Percentiles rank a stretch among this genome's conserved stretches.
These are phyloP conservation scores for Bathynomus jamesi DNA, from an alignment of 1,140 invertebrate genomes.

Conservation along the genomic window DNA sequence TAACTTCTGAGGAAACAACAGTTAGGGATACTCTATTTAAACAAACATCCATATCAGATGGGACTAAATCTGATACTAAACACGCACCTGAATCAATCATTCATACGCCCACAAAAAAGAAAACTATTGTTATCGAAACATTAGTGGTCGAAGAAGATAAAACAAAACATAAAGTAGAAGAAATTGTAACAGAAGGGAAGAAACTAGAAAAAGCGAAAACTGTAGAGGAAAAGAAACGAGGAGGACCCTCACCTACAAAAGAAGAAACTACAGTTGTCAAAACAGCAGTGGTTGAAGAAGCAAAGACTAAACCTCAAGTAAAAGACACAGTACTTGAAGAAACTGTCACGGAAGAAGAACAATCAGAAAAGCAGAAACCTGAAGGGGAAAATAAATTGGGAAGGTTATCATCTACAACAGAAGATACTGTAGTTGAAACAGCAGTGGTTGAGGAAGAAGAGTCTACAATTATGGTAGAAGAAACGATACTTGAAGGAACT, in stretches of 20 bases:
- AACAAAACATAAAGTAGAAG: neutral
- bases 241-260: neutral
- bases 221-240: neutral
- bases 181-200: conserved; percentile 1
- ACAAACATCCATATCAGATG: neutral
- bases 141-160: neutral
- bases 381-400: neutral
- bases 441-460: too few species aligned
- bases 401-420: neutral
- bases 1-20: conserved; percentile 8
- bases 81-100: neutral
- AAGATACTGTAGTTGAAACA: neutral
- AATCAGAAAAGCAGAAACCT: neutral
- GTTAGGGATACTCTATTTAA: neutral
- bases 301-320: neutral
- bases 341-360: neutral
- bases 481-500: too few species aligned
- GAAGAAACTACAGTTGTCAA: neutral
- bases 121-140: neutral
- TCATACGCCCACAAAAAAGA: conserved; percentile 1
- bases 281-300: neutral
- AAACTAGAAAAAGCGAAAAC: neutral
- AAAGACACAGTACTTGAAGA: neutral
- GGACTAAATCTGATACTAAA: neutral
- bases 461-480: too few species aligned